phyloP scores from a whole-genome alignment of 2,113 vertebrate species.

The Heterotilapia buettikoferi region DNA sequence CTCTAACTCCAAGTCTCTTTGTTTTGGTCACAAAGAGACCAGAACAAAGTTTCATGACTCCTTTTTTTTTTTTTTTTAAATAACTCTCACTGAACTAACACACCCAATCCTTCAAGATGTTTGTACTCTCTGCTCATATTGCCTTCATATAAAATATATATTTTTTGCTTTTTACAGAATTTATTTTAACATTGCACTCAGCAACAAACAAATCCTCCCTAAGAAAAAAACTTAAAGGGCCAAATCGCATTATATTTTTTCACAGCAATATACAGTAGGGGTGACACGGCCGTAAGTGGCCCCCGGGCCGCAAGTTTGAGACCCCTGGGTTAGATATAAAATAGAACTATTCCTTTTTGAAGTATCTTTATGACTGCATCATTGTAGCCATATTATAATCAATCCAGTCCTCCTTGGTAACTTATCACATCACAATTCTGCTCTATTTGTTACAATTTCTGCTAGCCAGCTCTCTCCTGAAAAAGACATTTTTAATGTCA shows the following conservation, averaged over 20 bases:
- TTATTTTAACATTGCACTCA: neutral
- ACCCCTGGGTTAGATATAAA: neutral
- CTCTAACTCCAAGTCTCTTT: neutral
- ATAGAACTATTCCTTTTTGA: neutral
- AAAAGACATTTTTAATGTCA: neutral
- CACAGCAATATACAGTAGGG: neutral
- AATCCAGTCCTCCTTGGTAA: neutral
- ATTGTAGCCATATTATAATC: neutral
- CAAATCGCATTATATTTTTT: neutral
- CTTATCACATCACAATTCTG: neutral
- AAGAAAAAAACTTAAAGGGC: neutral
- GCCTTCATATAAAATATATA: too few relatives aligned
- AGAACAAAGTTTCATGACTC: neutral
- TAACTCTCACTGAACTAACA: too few relatives aligned
- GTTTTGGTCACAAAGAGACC: neutral
- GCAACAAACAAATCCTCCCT: neutral
- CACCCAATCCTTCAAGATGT: too few relatives aligned
- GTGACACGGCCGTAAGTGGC: neutral
- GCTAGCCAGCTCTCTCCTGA: neutral
- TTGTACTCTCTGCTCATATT: too few relatives aligned
- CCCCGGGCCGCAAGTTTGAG: neutral
- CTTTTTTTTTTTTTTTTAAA: too few relatives aligned
- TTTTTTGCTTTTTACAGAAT: too few relatives aligned
- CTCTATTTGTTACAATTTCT: neutral
- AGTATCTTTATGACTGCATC: neutral